phyloP scores from a whole-genome alignment of 2,113 vertebrate species.

The Reinhardtius hippoglossoides region DNA sequence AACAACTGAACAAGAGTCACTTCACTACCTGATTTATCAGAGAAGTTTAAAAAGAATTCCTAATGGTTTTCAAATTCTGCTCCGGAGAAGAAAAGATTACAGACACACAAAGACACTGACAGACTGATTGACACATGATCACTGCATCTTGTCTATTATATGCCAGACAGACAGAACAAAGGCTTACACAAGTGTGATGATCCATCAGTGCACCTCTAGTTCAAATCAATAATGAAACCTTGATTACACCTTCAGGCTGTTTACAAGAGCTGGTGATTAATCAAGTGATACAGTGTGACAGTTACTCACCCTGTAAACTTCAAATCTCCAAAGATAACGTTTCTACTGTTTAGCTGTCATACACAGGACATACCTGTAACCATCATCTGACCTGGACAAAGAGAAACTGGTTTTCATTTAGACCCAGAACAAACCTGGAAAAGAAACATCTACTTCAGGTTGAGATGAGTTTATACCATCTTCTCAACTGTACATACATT shows the following conservation, averaged over 20 bases:
- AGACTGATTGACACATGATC: too few relatives aligned
- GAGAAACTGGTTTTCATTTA: not conserved
- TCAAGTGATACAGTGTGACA: not conserved
- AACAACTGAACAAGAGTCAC: too few relatives aligned
- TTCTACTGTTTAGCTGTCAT: not conserved
- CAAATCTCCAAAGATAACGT: not conserved
- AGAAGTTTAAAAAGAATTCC: too few relatives aligned
- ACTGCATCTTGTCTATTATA: not conserved
- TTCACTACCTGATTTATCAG: too few relatives aligned
- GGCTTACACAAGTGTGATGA: not conserved
- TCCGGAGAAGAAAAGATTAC: too few relatives aligned
- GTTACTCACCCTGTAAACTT: conserved; percentile 2
- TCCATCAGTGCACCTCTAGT: not conserved
- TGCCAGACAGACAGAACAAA: not conserved
- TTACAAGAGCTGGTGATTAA: not conserved
- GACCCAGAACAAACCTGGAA: not conserved
- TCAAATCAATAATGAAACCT: conserved; percentile 26
- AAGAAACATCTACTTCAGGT: not conserved
- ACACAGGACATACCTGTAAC: not conserved
- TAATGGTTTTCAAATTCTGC: too few relatives aligned
- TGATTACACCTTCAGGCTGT: conserved; percentile 16
- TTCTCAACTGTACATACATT: not conserved
- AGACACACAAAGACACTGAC: too few relatives aligned
- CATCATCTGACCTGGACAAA: not conserved
- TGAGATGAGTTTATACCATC: not conserved